Base-by-base conservation (phyloP, 2,888 invertebrate genomes). In the Geotrupes spiniger region DNA sequence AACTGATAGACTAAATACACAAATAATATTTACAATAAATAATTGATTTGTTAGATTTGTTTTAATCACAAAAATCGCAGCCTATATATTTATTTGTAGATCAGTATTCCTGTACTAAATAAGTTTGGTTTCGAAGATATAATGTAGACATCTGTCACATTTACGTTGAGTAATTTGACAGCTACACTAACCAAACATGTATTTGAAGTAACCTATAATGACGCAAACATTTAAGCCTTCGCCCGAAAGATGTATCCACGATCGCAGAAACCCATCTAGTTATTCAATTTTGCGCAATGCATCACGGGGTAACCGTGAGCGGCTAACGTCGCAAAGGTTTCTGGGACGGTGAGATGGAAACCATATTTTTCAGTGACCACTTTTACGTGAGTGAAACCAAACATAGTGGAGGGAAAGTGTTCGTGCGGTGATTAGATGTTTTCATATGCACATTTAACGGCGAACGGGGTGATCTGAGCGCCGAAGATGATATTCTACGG, bases 291-390 rank as follows among this genome's bases (percentile, higher is more conserved):
- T 42, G 60, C 60, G 64, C 63, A 61, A 61, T 64, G 62, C 65
- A 67, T 66, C 62, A 65, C 66, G 69, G n/a, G n/a, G 68, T 38
- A 39, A 39, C 17, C 25, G 41, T 42, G 49, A 47, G 46, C 45
- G 51, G 53, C 55, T 52, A 55, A 49, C 51, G 51, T 65, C 74
- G 75, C 74, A 74, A 74, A 68, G 76, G 71, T 73, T 78, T 75
- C 74, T 76, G 78, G 78, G 76, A 75, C 74, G 74, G 70, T 71
- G 72, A 46, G 67, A 77, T 74, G 75, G 76, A 75, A 77, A 77
- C 78, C 77, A 78, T 74, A 75, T 77, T 77, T 77, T 77, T 76
- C 74, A 74, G 74, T 76, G 75, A 72, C 73, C 71, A 74, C 64
- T 66, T 68, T 75, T 73, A 74, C 73, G 76, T 72, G 73, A 74